These are phyloP conservation scores for Littorina saxatilis DNA, from an alignment of 1,140 invertebrate genomes.

Conservation along the genomic window DNA sequence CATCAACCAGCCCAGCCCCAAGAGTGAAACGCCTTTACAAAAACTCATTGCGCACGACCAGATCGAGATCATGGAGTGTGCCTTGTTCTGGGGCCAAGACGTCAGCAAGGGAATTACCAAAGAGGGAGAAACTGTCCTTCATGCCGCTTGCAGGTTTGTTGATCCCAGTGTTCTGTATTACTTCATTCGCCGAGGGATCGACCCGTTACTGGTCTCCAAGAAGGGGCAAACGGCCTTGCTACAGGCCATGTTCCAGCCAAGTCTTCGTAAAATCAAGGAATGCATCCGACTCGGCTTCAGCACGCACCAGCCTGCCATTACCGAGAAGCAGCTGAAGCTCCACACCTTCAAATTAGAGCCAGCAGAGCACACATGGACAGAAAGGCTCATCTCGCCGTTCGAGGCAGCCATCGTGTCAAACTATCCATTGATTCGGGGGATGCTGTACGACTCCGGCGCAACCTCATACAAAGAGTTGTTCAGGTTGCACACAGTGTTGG, in stretches of 20 bases:
- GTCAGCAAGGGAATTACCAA: neutral
- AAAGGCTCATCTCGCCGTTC: neutral
- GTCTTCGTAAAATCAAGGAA: neutral
- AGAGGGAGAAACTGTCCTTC: neutral
- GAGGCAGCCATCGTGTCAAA: neutral
- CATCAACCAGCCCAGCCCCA: neutral
- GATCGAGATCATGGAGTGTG: neutral
- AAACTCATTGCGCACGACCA: neutral
- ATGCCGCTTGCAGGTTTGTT: neutral
- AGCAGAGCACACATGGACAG: too few species aligned
- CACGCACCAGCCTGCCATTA: neutral
- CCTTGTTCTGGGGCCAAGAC: neutral
- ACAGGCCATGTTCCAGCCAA: neutral
- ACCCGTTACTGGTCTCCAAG: neutral
- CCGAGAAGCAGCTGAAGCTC: too few species aligned
- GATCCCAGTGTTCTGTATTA: neutral
- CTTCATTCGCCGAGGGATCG: neutral
- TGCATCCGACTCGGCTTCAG: slow-evolving; percentile 4
- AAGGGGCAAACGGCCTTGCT: neutral
- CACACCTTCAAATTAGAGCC: neutral
- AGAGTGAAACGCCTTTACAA: neutral
- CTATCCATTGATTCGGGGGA: neutral
- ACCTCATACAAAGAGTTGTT: neutral
- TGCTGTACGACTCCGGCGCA: neutral
- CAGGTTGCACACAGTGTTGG: neutral